phyloP scores from a whole-genome alignment of 2,113 vertebrate genomes.

The Tachuris rubrigastra region DNA sequence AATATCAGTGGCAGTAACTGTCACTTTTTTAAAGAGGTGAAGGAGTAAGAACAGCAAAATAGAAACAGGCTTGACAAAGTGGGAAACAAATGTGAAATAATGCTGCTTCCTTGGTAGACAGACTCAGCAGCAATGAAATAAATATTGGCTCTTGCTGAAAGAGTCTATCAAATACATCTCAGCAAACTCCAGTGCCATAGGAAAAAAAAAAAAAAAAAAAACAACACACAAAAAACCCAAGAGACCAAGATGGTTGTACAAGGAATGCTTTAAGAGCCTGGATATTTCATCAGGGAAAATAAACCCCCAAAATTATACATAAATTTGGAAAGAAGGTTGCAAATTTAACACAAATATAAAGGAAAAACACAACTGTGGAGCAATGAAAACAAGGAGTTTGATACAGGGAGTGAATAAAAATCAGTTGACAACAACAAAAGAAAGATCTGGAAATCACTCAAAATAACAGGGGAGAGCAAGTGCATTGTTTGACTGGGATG shows the following conservation, averaged over 20 bases:
- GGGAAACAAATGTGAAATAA: conserved; percentile 31
- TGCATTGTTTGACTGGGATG: background rate
- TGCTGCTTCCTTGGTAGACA: background rate
- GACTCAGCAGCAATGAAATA: background rate
- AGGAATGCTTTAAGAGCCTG: background rate
- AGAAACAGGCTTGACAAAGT: conserved; percentile 22
- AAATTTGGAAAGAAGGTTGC: background rate
- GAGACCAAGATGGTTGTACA: background rate
- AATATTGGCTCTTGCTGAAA: background rate
- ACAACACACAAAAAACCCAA: too few species aligned
- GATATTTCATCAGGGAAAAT: background rate
- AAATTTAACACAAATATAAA: background rate
- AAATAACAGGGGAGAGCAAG: background rate
- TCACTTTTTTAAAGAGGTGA: background rate
- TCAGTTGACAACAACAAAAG: background rate
- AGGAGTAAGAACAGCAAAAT: background rate
- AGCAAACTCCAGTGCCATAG: background rate
- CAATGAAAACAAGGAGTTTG: background rate
- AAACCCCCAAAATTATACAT: background rate
- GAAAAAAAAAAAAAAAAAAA: background rate
- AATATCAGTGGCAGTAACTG: background rate
- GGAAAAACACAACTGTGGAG: background rate
- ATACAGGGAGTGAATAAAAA: background rate
- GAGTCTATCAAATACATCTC: background rate
- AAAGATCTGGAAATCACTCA: background rate